Evolutionary conservation across 1,140 invertebrate species (phyloP).

Genomic region (Ruditapes philippinarum): DNA sequence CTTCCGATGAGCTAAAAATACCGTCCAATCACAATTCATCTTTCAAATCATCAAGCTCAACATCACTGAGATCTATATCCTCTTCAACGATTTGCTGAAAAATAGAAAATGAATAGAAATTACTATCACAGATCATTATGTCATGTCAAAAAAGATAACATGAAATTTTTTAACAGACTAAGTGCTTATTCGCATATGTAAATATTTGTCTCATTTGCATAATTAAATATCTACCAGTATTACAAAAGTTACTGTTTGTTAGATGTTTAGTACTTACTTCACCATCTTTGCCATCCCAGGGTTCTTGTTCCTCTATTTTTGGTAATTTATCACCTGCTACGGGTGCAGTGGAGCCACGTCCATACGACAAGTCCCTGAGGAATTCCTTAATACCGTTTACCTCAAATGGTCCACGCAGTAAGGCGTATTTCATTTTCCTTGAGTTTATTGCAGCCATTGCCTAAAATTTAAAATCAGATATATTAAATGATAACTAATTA

Average conservation of each 20-base stretch:
- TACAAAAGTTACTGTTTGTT: too few relatives aligned
- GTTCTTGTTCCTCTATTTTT: conserved; percentile 90
- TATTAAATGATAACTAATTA: too few relatives aligned
- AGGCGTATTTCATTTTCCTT: conserved; percentile 98
- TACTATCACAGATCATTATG: too few relatives aligned
- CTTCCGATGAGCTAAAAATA: not conserved
- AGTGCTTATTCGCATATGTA: too few relatives aligned
- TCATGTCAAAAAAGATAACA: too few relatives aligned
- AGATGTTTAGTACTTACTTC: conserved; percentile 86
- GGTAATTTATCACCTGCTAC: conserved; percentile 94
- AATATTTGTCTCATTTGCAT: too few relatives aligned
- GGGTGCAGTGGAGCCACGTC: conserved; percentile 96
- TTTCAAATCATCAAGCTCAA: conserved; percentile 54
- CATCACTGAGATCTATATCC: conserved; percentile 61
- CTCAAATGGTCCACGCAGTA: conserved; percentile 97
- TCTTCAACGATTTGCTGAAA: conserved; percentile 56
- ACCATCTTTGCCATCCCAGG: conserved; percentile 99
- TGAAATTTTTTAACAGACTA: too few relatives aligned
- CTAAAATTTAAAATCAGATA: conserved; percentile 95
- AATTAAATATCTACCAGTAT: too few relatives aligned
- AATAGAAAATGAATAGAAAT: not conserved
- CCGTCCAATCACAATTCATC: conserved; percentile 48
- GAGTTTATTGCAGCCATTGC: conserved; percentile 98
- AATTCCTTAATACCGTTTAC: conserved; percentile 98
- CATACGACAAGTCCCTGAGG: conserved; percentile 97